Evolutionary conservation across 2,888 invertebrate genomes (phyloP).

Genomic region (Papilio elwesi): DNA sequence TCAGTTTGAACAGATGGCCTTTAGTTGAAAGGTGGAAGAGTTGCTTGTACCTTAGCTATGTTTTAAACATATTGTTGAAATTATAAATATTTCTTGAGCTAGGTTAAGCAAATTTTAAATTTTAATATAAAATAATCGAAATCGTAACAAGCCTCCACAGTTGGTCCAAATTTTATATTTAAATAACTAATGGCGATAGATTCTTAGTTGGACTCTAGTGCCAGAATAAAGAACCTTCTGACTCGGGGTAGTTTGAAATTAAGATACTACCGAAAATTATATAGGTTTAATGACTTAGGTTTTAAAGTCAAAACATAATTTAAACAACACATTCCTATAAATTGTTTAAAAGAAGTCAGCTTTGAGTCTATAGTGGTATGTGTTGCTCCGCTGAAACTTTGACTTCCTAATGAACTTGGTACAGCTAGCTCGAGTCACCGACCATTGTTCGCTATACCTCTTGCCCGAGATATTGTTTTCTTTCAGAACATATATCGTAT

Average conservation of each 20-base stretch:
- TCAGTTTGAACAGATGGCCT: constrained; percentile 79
- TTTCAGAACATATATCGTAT: constrained; percentile 11
- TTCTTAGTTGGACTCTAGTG: too few relatives aligned
- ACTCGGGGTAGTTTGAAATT: too few relatives aligned
- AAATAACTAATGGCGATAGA: too few relatives aligned
- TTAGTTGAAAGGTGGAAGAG: constrained; percentile 58
- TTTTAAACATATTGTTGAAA: constrained; percentile 61
- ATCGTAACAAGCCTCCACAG: too few relatives aligned
- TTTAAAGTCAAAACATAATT: too few relatives aligned
- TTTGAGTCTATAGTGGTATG: neutral
- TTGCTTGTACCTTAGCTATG: constrained; percentile 49
- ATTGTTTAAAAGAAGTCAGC: neutral
- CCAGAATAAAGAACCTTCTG: too few relatives aligned
- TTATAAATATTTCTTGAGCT: constrained; percentile 46
- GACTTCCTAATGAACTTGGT: constrained; percentile 31
- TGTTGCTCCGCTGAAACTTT: constrained; percentile 9
- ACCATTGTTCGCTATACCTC: constrained; percentile 36
- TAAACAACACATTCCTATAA: too few relatives aligned
- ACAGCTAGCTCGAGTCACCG: constrained; percentile 22
- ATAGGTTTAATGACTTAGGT: too few relatives aligned
- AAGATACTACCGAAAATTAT: too few relatives aligned
- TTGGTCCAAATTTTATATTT: too few relatives aligned
- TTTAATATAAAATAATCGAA: neutral
- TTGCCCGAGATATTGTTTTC: constrained; percentile 30
- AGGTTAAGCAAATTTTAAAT: neutral